Evolutionary conservation across 2,113 vertebrate genomes (phyloP).

Genomic region (Takifugu bimaculatus): DNA sequence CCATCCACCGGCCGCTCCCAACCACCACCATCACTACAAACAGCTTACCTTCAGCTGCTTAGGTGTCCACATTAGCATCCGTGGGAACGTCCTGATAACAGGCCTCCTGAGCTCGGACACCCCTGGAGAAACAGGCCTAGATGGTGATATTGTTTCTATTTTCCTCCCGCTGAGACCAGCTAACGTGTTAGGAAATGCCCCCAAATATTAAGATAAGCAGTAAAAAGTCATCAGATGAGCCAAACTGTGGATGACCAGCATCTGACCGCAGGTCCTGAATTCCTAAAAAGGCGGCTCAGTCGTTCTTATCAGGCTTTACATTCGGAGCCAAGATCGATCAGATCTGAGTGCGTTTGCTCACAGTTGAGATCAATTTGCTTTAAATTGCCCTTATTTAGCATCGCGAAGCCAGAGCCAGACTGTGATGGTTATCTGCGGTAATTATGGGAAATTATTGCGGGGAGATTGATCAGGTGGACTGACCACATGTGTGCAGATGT

Average conservation of each 20-base stretch:
- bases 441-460: constrained; percentile 66
- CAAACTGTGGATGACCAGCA: no score
- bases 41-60: constrained; percentile 20
- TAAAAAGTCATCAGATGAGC: no score
- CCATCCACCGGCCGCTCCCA: not conserved
- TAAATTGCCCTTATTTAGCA: constrained; percentile 75
- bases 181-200: no score
- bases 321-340: constrained; percentile 29
- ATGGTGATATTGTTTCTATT: not conserved
- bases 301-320: constrained; percentile 8
- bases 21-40: not conserved
- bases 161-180: not conserved
- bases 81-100: constrained; percentile 8
- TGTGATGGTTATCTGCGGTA: constrained; percentile 67
- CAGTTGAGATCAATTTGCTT: constrained; percentile 55
- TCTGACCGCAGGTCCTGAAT: no score
- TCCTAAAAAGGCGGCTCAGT: no score
- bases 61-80: constrained; percentile 42
- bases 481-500: constrained; percentile 45
- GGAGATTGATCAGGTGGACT: constrained; percentile 65
- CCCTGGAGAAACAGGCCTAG: constrained; percentile 18
- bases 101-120: constrained; percentile 3
- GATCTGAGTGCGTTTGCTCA: constrained; percentile 52
- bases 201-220: no score
- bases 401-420: constrained; percentile 32